Percentiles rank a stretch among this genome's conserved stretches.
Evolutionary conservation across 1,140 invertebrate genomes (phyloP).

Genomic region (Drosophila ercepeae): DNA sequence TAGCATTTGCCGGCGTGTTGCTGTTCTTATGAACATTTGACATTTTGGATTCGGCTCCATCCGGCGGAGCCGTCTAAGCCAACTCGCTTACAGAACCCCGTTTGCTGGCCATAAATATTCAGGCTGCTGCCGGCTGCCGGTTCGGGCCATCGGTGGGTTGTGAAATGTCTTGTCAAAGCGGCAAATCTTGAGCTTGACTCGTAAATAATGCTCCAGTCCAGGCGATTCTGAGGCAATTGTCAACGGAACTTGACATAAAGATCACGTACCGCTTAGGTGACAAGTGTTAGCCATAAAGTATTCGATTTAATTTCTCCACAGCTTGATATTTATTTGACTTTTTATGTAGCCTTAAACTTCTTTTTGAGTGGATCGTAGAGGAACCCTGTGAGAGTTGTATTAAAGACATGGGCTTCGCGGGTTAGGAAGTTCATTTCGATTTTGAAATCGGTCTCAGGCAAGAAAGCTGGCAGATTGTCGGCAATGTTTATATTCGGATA

Average conservation of each 20-base stretch:
- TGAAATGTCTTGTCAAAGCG: slow-evolving; percentile 71
- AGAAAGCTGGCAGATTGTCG: slow-evolving; percentile 35
- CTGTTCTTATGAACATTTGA: slow-evolving; percentile 73
- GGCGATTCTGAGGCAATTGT: slow-evolving; percentile 45
- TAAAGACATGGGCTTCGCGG: neutral
- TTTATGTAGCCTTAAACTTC: neutral
- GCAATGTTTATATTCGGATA: slow-evolving; percentile 44
- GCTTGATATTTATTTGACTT: neutral
- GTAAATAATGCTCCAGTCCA: slow-evolving; percentile 76
- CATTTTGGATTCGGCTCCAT: slow-evolving; percentile 45
- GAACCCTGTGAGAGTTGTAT: slow-evolving; percentile 15
- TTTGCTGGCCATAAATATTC: slow-evolving; percentile 70
- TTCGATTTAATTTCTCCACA: slow-evolving; percentile 20
- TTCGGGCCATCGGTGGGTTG: slow-evolving; percentile 34
- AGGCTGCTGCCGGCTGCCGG: slow-evolving; percentile 49
- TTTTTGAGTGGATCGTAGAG: slow-evolving; percentile 16
- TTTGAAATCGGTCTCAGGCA: slow-evolving; percentile 43
- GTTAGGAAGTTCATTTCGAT: slow-evolving; percentile 45
- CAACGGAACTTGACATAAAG: slow-evolving; percentile 65
- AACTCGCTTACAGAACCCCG: slow-evolving; percentile 56
- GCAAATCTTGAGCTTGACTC: slow-evolving; percentile 77
- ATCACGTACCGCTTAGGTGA: slow-evolving; percentile 53
- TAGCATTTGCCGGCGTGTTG: slow-evolving; percentile 57
- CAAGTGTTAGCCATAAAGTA: slow-evolving; percentile 34
- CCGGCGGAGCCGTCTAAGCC: slow-evolving; percentile 17